Evolutionary conservation across 2,888 invertebrate genomes (phyloP).

Genomic region (Xylota sylvarum): DNA sequence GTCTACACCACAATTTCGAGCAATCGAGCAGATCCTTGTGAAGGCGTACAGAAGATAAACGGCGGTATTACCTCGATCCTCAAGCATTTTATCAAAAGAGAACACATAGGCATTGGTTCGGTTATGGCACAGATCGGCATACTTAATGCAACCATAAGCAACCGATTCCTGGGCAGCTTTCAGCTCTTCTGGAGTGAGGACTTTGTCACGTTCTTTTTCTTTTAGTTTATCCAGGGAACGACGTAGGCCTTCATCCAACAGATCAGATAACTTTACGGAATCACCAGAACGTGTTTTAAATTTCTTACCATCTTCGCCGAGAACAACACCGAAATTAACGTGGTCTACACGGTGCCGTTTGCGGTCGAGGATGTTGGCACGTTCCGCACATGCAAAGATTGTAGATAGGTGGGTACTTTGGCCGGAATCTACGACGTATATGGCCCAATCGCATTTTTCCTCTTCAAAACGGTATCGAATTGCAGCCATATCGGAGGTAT

Average conservation of each 20-base stretch:
- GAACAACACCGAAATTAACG: conserved; percentile 97
- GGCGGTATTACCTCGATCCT: conserved; percentile 99
- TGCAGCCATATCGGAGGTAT: conserved; percentile 98
- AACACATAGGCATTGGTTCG: conserved; percentile 97
- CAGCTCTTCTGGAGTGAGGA: conserved; percentile 92
- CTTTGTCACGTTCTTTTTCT: conserved; percentile 95
- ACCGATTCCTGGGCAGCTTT: conserved; percentile 94
- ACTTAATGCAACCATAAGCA: conserved; percentile 99
- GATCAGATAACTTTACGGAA: conserved; percentile 93
- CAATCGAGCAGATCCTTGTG: conserved; percentile 96
- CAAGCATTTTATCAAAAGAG: conserved; percentile 99
- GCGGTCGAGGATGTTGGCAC: conserved; percentile 90
- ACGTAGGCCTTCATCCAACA: conserved; percentile 96
- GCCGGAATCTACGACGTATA: conserved; percentile 97
- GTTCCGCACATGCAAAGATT: conserved; percentile 92
- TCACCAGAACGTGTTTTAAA: conserved; percentile 99
- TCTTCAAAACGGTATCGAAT: conserved; percentile 93
- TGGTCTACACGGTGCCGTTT: conserved; percentile 91
- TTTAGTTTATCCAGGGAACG: conserved; percentile 92
- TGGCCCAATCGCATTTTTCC: conserved; percentile 94
- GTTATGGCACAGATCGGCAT: conserved; percentile 98
- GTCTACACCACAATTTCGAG: conserved; percentile 87
- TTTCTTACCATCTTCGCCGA: conserved; percentile 99
- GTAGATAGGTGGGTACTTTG: conserved; percentile 89
- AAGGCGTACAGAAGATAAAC: conserved; percentile 98